These are phyloP conservation scores for Eueides isabella DNA, from an alignment of 1,140 invertebrate genomes.

Conservation along the genomic window DNA sequence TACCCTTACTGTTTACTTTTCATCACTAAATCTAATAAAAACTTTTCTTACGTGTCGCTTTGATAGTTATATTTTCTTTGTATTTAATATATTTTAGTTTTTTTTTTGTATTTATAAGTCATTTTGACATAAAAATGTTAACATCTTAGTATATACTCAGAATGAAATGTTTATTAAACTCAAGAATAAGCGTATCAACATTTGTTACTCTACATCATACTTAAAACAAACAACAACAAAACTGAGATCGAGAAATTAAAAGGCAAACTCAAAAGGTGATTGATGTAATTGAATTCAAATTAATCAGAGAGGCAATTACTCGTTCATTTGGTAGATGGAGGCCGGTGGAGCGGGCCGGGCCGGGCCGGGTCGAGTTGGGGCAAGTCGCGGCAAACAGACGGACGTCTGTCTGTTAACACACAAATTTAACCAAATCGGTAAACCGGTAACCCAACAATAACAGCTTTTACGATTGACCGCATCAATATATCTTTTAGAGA, in stretches of 20 bases:
- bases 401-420: slow-evolving; percentile 77
- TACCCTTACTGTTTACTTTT: slow-evolving; percentile 37
- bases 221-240: slow-evolving; percentile 1
- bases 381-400: slow-evolving; percentile 47
- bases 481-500: slow-evolving; percentile 47
- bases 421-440: slow-evolving; percentile 81
- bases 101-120: neutral
- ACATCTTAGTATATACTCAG: neutral
- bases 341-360: slow-evolving; percentile 39
- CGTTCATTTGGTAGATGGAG: slow-evolving; percentile 40
- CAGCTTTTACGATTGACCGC: slow-evolving; percentile 78
- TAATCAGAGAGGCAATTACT: slow-evolving; percentile 66
- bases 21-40: slow-evolving; percentile 27
- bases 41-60: slow-evolving; percentile 1
- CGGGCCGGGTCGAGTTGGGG: no score
- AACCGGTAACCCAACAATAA: slow-evolving; percentile 81
- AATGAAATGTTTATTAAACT: neutral
- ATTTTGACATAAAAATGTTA: neutral
- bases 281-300: slow-evolving; percentile 40
- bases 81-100: neutral
- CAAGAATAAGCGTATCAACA: neutral
- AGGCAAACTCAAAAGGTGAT: slow-evolving; percentile 23
- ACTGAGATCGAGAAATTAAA: slow-evolving; percentile 7
- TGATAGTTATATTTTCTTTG: neutral
- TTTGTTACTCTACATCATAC: neutral